Evolutionary conservation across 2,888 invertebrate species (phyloP), one percentile per base, ranked within the genome.

Genomic region (Aleiodes testaceus): DNA sequence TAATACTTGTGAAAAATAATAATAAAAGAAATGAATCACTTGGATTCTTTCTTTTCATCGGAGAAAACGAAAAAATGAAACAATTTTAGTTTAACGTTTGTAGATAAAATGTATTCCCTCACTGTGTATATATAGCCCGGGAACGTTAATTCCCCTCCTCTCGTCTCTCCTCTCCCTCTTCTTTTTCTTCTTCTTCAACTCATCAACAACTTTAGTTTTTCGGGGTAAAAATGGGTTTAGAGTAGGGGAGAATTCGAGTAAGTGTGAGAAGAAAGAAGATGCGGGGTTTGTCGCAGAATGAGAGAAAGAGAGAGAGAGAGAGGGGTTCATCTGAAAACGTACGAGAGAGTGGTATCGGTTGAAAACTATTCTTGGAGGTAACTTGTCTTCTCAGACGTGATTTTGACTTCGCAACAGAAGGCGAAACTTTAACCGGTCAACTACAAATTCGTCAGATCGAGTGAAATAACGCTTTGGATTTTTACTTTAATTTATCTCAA

Each of bases 301-400:
- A 47, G 47, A 47, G 14, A 47, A 16, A 16, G 14, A 47, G 12
- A 67, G 74, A 36, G 36, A 36, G 36, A 36, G 36, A 36, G 36
- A 36, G 36, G 36, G 74, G 70, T 72, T 72, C 72, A 70, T 72
- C 66, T 67, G 26, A 74, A 75, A 36, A 75, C 73, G 75, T 55
- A 67, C 75, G 77, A 75, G 76, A 76, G 81, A 76, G 81, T 42
- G 59, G 59, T 26, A 81, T 77, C 80, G 79, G 79, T 36, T 36
- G 6, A 75, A 79, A 45, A 85, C 86, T 87, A 87, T 87, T 87
- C 86, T 87, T 82, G 86, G 87, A 85, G 81, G 63, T 44, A 82
- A 85, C 83, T 81, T 80, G 20, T 63, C 63, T 45, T 74, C 63
- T 45, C 82, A 81, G 81, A 84, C 79, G 79, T 79, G 81, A 81